Conservation (phyloP, 2,888 invertebrate species). For the Stenolophus ochropezus region DNA sequence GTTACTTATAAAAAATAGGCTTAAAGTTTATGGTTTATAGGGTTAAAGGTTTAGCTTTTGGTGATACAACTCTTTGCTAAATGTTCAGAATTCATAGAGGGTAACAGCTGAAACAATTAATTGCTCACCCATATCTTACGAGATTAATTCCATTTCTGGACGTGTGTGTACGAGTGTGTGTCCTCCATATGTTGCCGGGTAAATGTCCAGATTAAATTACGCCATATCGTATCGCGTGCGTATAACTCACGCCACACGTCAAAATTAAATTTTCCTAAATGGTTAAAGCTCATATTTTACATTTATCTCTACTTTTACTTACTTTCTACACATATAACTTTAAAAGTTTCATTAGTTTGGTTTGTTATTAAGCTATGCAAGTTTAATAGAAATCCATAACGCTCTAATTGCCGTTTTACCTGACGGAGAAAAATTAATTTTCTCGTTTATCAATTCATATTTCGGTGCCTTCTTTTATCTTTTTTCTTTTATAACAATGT, state of each 20-base stretch:
- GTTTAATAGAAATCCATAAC: neutral
- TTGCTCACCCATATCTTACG: neutral
- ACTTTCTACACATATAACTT: neutral
- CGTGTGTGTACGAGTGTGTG: neutral
- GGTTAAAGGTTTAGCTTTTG: neutral
- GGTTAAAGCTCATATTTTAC: conserved; percentile 22
- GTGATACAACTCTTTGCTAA: neutral
- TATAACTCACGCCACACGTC: conserved; percentile 9
- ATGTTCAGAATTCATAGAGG: neutral
- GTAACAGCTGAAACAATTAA: neutral
- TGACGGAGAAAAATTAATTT: neutral
- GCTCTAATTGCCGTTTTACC: neutral
- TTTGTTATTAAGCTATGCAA: neutral
- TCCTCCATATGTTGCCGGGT: neutral
- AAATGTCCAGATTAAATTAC: conserved; percentile 29
- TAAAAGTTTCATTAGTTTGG: neutral
- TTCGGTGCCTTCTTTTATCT: neutral
- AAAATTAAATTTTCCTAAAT: conserved; percentile 37
- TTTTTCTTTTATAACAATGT: neutral
- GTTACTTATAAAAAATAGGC: no score
- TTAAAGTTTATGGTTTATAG: no score
- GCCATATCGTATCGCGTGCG: conserved; percentile 7
- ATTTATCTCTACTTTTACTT: conserved; percentile 11
- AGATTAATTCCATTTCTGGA: neutral
- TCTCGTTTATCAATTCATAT: neutral